These are phyloP conservation scores for Misgurnus anguillicaudatus DNA, from an alignment of 2,113 vertebrate species.

Conservation along the genomic window DNA sequence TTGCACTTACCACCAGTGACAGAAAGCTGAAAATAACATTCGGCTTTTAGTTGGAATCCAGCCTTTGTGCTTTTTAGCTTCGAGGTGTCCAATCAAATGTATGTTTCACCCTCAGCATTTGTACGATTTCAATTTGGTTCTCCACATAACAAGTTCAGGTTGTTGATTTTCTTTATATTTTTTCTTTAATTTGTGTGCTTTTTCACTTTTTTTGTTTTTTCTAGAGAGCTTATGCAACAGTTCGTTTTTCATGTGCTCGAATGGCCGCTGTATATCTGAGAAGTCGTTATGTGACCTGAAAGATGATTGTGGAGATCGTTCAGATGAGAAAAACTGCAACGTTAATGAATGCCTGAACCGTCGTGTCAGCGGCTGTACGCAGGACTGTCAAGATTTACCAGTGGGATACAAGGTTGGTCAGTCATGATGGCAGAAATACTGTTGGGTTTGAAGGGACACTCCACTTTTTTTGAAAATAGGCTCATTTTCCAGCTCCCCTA, in stretches of 20 bases:
- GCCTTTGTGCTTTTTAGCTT: constrained; percentile 29
- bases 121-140: constrained; percentile 3
- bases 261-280: constrained; percentile 89
- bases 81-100: neutral
- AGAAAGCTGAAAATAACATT: constrained; percentile 29
- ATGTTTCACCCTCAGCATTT: constrained; percentile 28
- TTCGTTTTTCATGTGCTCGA: constrained; percentile 98
- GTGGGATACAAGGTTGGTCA: constrained; percentile 90
- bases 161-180: neutral
- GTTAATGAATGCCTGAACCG: constrained; percentile 95
- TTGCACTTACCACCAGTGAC: constrained; percentile 39
- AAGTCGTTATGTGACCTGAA: constrained; percentile 83
- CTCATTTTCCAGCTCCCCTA: no score
- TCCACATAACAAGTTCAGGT: neutral
- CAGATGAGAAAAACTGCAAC: constrained; percentile 93
- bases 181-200: neutral
- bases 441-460: no score
- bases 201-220: constrained; percentile 61
- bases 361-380: constrained; percentile 91
- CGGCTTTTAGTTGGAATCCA: constrained; percentile 28
- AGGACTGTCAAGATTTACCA: constrained; percentile 93
- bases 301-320: constrained; percentile 91
- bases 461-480: no score
- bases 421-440: neutral
- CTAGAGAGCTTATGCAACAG: constrained; percentile 96